Conservation (phyloP, 1,140 invertebrate species). For the Trachymyrmex cornetzi region DNA sequence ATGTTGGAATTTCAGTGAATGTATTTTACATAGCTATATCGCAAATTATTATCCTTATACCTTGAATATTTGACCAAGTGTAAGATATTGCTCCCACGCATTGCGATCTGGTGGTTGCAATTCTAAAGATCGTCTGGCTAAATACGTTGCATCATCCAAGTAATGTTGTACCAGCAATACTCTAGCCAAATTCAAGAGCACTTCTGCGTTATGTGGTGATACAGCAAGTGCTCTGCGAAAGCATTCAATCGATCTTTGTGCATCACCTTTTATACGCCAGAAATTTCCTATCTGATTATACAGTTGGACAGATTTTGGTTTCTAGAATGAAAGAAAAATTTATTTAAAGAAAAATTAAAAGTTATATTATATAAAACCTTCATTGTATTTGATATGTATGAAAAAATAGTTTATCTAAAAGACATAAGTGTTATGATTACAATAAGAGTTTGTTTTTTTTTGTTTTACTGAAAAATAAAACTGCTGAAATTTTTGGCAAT, state of each 20-base stretch:
- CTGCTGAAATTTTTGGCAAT: neutral
- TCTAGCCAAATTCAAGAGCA: conserved; percentile 93
- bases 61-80: conserved; percentile 94
- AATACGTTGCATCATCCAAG: conserved; percentile 95
- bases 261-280: conserved; percentile 94
- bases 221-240: conserved; percentile 94
- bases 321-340: conserved; percentile 85
- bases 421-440: neutral
- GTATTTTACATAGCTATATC: neutral
- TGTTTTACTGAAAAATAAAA: neutral
- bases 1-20: conserved; percentile 7
- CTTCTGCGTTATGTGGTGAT: conserved; percentile 95
- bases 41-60: conserved; percentile 70
- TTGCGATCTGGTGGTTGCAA: conserved; percentile 93
- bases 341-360: conserved; percentile 49
- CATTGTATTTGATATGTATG: neutral
- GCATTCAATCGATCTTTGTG: conserved; percentile 94
- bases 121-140: conserved; percentile 92
- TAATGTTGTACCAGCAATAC: conserved; percentile 95
- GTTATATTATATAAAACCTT: neutral
- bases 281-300: conserved; percentile 97
- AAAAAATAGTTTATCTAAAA: neutral
- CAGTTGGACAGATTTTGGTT: conserved; percentile 94
- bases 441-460: neutral
- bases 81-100: conserved; percentile 96